Evolutionary conservation across 2,797 vertebrate species (phyloP).

Genomic region (Poeciliopsis paucimaculata): DNA sequence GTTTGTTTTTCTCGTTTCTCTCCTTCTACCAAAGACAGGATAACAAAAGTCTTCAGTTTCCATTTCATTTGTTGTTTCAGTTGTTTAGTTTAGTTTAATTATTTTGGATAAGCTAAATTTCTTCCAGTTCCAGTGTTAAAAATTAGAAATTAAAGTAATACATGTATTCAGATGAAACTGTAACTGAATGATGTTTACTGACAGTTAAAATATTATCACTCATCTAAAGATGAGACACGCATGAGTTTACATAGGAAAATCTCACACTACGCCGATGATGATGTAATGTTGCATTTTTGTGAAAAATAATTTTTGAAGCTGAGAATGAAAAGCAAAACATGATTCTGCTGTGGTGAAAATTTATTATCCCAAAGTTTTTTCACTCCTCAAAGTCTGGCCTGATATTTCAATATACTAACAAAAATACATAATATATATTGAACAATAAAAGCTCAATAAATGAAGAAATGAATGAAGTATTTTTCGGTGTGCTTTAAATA

Average conservation of each 20-base stretch:
- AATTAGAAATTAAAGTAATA: too few relatives aligned
- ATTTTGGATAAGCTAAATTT: too few relatives aligned
- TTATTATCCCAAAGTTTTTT: background rate
- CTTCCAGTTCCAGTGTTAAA: too few relatives aligned
- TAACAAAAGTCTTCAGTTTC: too few relatives aligned
- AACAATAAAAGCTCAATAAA: background rate
- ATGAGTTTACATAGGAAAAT: background rate
- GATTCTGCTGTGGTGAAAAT: background rate
- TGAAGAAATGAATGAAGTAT: background rate
- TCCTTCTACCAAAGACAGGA: too few relatives aligned
- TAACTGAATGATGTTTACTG: background rate
- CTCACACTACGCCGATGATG: background rate
- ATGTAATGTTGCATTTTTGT: background rate
- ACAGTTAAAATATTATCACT: background rate
- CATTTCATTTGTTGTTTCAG: too few relatives aligned
- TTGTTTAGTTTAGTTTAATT: too few relatives aligned
- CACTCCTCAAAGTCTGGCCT: background rate
- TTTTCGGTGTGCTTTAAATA: background rate
- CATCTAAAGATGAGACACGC: background rate
- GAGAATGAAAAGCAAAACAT: background rate
- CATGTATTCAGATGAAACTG: background rate
- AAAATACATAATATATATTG: background rate
- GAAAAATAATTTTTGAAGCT: background rate
- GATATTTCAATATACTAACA: background rate
- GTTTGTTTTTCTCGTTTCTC: too few relatives aligned